Conservation (phyloP, 2,113 vertebrate genomes). For the Phocoena phocoena region DNA sequence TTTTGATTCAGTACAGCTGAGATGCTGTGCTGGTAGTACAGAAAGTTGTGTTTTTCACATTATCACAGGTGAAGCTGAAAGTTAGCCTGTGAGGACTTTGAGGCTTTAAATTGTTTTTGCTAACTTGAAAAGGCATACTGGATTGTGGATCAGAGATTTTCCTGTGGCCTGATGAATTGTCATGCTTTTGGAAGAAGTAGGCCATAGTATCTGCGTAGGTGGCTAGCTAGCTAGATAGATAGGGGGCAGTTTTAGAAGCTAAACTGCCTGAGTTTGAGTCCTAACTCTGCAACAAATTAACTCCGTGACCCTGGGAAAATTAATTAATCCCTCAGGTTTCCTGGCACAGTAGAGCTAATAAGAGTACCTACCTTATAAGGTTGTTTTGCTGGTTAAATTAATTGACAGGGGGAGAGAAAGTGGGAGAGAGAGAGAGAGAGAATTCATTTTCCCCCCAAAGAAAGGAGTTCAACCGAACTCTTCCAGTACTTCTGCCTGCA, state of each 20-base stretch:
- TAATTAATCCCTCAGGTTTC: background rate
- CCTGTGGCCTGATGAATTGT: background rate
- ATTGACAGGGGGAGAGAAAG: background rate
- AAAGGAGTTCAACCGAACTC: background rate
- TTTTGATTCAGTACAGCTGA: background rate
- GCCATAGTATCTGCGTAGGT: no score
- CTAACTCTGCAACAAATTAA: background rate
- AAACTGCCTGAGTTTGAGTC: background rate
- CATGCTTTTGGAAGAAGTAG: background rate
- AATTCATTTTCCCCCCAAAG: background rate
- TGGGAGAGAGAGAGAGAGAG: background rate
- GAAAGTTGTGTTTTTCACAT: background rate
- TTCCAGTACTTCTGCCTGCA: background rate
- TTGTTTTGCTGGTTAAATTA: constrained; percentile 8
- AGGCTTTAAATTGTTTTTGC: background rate
- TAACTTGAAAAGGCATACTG: background rate
- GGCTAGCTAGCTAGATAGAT: background rate
- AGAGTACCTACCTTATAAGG: background rate
- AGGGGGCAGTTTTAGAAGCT: background rate
- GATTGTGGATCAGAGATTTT: background rate
- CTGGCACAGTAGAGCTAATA: background rate
- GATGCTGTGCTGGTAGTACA: background rate
- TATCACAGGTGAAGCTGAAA: background rate
- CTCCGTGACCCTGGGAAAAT: background rate
- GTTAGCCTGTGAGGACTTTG: background rate